A percentile compares a stretch with the other conserved stretches of the same genome.
Conservation (phyloP, 2,888 invertebrate species). For the Notodonta dromedarius region DNA sequence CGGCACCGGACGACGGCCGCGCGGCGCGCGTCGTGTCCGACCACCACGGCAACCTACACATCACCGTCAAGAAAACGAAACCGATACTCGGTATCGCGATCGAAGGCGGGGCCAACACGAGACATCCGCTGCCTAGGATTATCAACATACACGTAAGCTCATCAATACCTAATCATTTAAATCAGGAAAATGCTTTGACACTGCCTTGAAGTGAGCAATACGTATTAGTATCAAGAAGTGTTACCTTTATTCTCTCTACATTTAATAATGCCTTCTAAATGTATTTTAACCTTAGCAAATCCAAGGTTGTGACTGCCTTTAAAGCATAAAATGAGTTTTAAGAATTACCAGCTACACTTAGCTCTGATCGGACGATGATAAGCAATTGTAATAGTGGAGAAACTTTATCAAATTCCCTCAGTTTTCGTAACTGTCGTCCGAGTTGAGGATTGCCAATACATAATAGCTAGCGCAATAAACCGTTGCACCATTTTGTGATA, state of each 20-base stretch:
- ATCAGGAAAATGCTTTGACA: too few species aligned
- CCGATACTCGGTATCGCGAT: conserved; percentile 98
- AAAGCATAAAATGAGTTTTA: not conserved
- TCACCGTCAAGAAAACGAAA: conserved; percentile 96
- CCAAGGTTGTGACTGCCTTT: not conserved
- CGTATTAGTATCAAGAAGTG: too few species aligned
- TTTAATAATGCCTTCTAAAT: not conserved
- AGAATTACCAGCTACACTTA: not conserved
- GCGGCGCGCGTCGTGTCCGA: conserved; percentile 90
- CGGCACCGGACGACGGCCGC: conserved; percentile 76
- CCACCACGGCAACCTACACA: conserved; percentile 94
- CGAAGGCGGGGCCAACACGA: conserved; percentile 98
- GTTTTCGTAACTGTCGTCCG: conserved; percentile 2
- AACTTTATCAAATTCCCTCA: conserved; percentile 1
- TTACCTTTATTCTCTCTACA: too few species aligned
- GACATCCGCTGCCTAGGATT: conserved; percentile 96
- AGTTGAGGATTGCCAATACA: conserved; percentile 5
- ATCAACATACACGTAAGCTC: conserved; percentile 96
- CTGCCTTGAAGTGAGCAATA: too few species aligned
- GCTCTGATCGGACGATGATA: not conserved
- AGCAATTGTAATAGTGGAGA: not conserved
- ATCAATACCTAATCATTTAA: not conserved
- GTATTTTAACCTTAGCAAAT: not conserved
- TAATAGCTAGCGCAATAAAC: conserved; percentile 1
- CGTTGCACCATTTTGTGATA: conserved; percentile 1